phyloP scores from a whole-genome alignment of 53 echinoderm and acorn worm genomes.

The Holothuria scabra region DNA sequence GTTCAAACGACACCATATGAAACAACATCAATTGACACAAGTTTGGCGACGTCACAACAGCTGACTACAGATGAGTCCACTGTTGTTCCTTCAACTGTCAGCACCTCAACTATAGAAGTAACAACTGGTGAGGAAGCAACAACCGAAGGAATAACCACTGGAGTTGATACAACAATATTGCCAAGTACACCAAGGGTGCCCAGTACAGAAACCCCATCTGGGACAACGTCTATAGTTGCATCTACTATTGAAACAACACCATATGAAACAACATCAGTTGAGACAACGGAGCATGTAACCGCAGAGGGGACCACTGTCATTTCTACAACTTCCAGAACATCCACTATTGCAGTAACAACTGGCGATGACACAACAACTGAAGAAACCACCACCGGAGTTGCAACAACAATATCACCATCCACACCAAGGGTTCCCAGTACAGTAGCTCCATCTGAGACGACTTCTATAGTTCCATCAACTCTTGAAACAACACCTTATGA shows the following conservation, averaged over 20 bases:
- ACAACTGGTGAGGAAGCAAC: no score
- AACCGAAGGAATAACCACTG: not conserved
- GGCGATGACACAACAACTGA: no score
- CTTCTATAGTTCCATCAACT: no score
- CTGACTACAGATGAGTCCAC: not conserved
- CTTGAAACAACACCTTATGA: no score
- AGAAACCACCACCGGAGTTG: not conserved
- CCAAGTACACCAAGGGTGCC: no score
- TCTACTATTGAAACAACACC: slow-evolving; percentile 29
- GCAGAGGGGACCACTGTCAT: not conserved
- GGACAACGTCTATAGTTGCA: no score
- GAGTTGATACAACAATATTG: no score
- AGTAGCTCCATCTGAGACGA: no score
- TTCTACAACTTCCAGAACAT: not conserved
- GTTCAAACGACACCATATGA: no score
- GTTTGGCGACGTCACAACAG: not conserved
- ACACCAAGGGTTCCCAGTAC: not conserved
- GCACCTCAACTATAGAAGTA: not conserved
- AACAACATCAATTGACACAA: no score
- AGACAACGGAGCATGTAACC: not conserved
- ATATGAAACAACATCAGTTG: slow-evolving; percentile 4
- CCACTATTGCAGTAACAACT: not conserved
- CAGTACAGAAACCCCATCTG: not conserved
- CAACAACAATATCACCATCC: not conserved
- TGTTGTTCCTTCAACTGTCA: no score